phyloP scores from a whole-genome alignment of 2,888 invertebrate genomes.

The Ormia ochracea region DNA sequence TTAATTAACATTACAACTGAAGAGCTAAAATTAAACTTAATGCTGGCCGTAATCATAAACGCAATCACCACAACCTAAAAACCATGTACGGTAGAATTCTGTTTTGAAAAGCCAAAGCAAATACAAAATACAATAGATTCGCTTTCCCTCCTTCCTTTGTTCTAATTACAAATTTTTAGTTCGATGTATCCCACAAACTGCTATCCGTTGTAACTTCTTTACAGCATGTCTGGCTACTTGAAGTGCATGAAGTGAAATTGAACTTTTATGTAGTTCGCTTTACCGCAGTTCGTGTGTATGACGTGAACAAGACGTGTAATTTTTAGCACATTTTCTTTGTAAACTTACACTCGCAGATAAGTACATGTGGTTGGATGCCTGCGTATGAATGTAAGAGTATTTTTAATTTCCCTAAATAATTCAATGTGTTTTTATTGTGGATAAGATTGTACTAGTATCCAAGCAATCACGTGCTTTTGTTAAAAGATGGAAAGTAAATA shows the following conservation, averaged over 20 bases:
- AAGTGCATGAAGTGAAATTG: slow-evolving; percentile 28
- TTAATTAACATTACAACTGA: too few species aligned
- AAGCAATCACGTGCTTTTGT: slow-evolving; percentile 52
- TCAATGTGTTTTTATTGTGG: slow-evolving; percentile 41
- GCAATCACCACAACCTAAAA: background rate
- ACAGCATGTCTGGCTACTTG: slow-evolving; percentile 5
- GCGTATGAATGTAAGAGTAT: background rate
- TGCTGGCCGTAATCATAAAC: background rate
- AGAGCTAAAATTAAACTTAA: too few species aligned
- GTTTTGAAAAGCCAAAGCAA: background rate
- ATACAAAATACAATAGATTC: background rate
- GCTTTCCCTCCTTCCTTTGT: background rate
- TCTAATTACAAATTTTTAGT: background rate
- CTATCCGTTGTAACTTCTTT: background rate
- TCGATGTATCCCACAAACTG: background rate
- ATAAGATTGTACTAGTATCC: slow-evolving; percentile 16
- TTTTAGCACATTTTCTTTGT: background rate
- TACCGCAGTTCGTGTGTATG: background rate
- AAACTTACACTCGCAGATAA: too few species aligned
- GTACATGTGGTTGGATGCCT: background rate
- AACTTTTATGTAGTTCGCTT: background rate
- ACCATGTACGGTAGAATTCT: background rate
- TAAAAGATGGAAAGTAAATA: slow-evolving; percentile 15
- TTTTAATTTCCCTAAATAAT: slow-evolving; percentile 32
- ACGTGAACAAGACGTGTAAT: slow-evolving; percentile 32